Conservation (phyloP, 2,888 invertebrate genomes). For the Pimpla rufipes region DNA sequence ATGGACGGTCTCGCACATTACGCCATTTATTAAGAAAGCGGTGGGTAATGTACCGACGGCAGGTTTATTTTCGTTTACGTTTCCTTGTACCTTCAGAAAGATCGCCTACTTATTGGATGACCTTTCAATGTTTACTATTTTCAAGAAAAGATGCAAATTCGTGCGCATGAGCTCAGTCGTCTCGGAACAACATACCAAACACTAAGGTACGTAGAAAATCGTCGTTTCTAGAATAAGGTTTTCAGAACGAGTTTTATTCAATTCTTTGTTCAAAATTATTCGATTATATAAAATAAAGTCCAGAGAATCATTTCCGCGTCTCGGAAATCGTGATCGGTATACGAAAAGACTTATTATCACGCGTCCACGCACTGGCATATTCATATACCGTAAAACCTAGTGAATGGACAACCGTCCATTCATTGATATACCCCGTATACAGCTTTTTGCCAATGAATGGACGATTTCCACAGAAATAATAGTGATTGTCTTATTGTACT, state of each 20-base stretch:
- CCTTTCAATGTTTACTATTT: slow-evolving; percentile 2
- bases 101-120: slow-evolving; percentile 1
- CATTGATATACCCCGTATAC: not conserved
- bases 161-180: not conserved
- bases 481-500: not conserved
- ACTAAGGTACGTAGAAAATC: slow-evolving; percentile 5
- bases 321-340: not conserved
- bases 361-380: not conserved
- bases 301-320: slow-evolving; percentile 1
- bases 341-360: not conserved
- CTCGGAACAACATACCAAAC: slow-evolving; percentile 1
- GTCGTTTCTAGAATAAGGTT: not conserved
- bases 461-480: not conserved
- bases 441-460: slow-evolving; percentile 8
- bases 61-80: not conserved
- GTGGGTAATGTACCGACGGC: no score
- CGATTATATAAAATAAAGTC: not conserved
- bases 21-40: no score
- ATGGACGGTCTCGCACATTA: no score
- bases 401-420: not conserved
- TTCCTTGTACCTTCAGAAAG: slow-evolving; percentile 5
- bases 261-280: slow-evolving; percentile 2
- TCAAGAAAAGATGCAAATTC: not conserved
- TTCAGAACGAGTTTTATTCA: slow-evolving; percentile 3
- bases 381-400: not conserved